Evolutionary conservation across 2,888 invertebrate genomes (phyloP), one percentile per base, ranked within the genome.

Genomic region (Hyposoter didymator): DNA sequence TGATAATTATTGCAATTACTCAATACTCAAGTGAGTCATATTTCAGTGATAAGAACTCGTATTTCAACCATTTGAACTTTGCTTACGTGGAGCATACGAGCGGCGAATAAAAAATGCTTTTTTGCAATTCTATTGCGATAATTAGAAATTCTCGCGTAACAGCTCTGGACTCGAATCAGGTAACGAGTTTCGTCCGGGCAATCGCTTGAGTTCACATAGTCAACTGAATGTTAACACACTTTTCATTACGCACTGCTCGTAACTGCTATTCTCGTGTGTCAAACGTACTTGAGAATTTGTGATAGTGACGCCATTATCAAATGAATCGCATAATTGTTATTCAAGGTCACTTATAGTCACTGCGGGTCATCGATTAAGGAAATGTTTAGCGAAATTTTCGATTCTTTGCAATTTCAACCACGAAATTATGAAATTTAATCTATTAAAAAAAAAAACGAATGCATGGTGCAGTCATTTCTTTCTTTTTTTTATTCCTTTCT

Each of bases 151-250:
- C 66, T 84, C 76, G 39, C 79, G 72, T 28, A 76, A 76, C 39
- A 39, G 39, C 28, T 28, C 47, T 59, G 32, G 22, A 59, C 64
- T 12, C 64, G 70, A 39, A 73, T 55, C 19, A 39, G 66, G 76
- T 73, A 80, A 84, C 49, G 59, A 80, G 80, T 72, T 35, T 35
- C 64, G 80, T 84, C 80, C 76, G 72, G 84, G 47, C 80, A 84
- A 84, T 66, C 76, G 80, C 32, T 72, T 52, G 62, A 66, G 59
- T 39, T 66, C 45, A 55, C 32, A 28, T 49, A 47, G 47, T 14
- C 52, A 49, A 55, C 39, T 43, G 39, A 64, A 70, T 47, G 32
- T 59, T 67, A 73, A 76, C 76, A 59, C 19, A 17, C 69, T 45
- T 49, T 28, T 69, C 10, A 64, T 22, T 59, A 45, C 73, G 73